Evolutionary conservation across 2,113 vertebrate species (phyloP).

Genomic region (Centrocercus urophasianus): DNA sequence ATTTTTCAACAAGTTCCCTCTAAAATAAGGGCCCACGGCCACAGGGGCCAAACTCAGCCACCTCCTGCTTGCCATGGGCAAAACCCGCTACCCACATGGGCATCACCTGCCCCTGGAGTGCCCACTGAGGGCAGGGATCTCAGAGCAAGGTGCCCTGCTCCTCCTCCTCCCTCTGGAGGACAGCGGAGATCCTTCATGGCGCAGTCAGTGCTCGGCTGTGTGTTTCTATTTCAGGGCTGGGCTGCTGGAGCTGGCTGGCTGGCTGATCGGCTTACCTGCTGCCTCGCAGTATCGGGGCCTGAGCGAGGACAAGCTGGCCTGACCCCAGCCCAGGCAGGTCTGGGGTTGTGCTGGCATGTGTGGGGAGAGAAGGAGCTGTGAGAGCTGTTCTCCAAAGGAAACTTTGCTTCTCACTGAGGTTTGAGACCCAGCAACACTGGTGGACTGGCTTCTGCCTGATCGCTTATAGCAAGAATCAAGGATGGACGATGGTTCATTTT

Average conservation of each 20-base stretch:
- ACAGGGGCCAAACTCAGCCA: neutral
- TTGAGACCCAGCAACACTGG: neutral
- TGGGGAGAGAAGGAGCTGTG: neutral
- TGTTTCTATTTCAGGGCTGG: neutral
- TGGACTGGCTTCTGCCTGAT: neutral
- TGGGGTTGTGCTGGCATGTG: neutral
- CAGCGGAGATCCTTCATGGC: neutral
- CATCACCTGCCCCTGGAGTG: neutral
- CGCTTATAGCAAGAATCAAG: neutral
- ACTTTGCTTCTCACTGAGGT: neutral
- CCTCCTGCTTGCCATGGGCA: neutral
- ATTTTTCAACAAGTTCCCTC: neutral
- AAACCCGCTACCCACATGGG: accelerated
- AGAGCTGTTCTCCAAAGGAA: neutral
- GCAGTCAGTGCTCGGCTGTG: neutral
- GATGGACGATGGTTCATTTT: neutral
- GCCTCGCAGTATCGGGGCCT: slow-evolving; percentile 38
- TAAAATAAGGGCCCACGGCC: neutral
- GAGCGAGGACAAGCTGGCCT: slow-evolving; percentile 58
- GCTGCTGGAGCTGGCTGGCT: slow-evolving; percentile 3
- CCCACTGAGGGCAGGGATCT: neutral
- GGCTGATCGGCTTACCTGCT: slow-evolving; percentile 42
- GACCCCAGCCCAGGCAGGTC: slow-evolving; percentile 23
- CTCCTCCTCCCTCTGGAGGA: neutral
- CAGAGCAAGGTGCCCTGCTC: neutral